A percentile compares a stretch with the other conserved stretches of the same genome.
Conservation (phyloP, 2,113 vertebrate genomes). For the Oxyura jamaicensis region DNA sequence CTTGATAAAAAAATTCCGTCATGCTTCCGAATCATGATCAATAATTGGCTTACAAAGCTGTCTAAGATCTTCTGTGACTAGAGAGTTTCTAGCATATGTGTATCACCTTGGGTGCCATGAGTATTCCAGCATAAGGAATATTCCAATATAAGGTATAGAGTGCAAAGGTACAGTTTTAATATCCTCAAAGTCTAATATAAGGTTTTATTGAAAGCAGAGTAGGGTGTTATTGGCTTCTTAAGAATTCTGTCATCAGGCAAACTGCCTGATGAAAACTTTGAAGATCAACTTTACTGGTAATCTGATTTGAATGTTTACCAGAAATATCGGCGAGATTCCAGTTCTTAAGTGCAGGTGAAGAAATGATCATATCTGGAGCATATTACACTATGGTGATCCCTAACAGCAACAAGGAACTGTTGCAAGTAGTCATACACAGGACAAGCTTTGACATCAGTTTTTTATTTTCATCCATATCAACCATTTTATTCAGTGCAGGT, state of each 20-base stretch:
- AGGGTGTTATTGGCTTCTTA: not conserved
- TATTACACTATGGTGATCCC: not conserved
- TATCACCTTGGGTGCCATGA: not conserved
- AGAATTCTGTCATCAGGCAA: not conserved
- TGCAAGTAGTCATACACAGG: not conserved
- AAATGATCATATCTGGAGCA: not conserved
- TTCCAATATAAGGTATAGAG: not conserved
- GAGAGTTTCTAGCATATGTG: not conserved
- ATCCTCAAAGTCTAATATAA: not conserved
- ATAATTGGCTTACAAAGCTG: not conserved
- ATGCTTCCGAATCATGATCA: not conserved
- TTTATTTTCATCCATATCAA: not conserved
- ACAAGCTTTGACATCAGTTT: not conserved
- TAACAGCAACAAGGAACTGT: not conserved
- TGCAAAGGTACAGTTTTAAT: not conserved
- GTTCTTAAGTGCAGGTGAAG: not conserved
- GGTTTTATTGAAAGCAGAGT: not conserved
- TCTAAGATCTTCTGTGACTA: not conserved
- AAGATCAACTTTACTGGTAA: not conserved
- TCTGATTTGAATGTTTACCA: not conserved
- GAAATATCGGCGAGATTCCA: not conserved
- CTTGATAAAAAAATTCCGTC: not conserved
- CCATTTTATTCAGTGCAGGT: not conserved
- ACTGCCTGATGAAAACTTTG: not conserved
- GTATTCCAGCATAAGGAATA: not conserved